Conservation (phyloP, 2,797 vertebrate species). For the Neopelma chrysocephalum region DNA sequence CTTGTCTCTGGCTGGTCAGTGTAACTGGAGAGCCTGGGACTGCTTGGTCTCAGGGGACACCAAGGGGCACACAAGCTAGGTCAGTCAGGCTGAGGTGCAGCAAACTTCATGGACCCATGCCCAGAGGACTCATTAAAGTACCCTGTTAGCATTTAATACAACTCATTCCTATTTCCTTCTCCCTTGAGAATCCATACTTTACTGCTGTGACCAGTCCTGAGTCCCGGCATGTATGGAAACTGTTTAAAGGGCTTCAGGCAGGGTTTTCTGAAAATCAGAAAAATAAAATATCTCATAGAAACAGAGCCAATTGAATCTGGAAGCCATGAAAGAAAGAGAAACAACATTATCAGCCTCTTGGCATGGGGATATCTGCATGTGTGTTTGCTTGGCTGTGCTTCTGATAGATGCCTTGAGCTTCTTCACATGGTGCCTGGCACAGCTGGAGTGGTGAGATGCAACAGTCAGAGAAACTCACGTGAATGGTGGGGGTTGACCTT, state of each 20-base stretch:
- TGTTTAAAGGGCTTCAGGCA: background rate
- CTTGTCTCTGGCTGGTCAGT: background rate
- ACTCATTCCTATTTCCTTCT: background rate
- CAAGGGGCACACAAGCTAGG: no score
- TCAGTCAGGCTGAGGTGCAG: background rate
- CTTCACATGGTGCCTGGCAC: background rate
- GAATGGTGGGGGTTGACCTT: background rate
- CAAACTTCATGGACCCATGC: background rate
- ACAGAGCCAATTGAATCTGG: background rate
- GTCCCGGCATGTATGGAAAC: rapidly evolving
- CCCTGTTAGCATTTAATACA: background rate
- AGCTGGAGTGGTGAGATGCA: background rate
- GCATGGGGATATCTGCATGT: background rate
- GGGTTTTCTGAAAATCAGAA: background rate
- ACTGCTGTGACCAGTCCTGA: background rate
- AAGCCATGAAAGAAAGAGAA: background rate
- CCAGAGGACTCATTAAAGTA: background rate
- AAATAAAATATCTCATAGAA: background rate
- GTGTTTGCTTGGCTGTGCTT: background rate
- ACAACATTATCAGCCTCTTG: background rate
- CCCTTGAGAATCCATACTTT: background rate
- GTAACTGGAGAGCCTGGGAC: background rate
- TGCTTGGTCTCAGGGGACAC: rapidly evolving
- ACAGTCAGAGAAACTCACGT: background rate
- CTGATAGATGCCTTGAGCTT: background rate